Evolutionary conservation across 2,797 vertebrate genomes (phyloP), one percentile per base, ranked within the genome.

Genomic region (Diplodus puntazzo): DNA sequence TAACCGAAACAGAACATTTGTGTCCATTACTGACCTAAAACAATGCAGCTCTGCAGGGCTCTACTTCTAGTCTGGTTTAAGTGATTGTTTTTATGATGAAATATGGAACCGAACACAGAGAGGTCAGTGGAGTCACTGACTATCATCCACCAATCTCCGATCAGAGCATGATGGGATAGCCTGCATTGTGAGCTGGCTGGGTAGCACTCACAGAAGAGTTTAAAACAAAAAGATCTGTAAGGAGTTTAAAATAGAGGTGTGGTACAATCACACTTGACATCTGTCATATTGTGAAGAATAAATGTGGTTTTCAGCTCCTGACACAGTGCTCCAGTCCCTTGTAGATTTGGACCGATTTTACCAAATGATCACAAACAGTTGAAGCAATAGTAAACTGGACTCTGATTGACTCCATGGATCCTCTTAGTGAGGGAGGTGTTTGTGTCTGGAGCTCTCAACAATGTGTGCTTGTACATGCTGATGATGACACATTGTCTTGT

Each of bases 1-100:
- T 10, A 39, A 39, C 9, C 34, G 34, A 87, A 64, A 71, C 21
- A 62, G 43, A 76, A 61, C 12, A 64, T 69, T 59, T 52, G 52
- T 82, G 55, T 65, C 1, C 10, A 21, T 81, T 63, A 69, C 71
- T 81, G 67, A 75, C 14, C 63, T 21, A 4, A 27, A 10, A 34
- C 69, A 73, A 55, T 48, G 5, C n/a, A 46, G 21, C 14, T 18
- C 4, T 45, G 17, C 11, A 21, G 18, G 2, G 18, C 13, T 42
- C 0, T 13, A 11, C 13, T 45, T 14, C 13, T 25, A 1, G 11
- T 48, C 13, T 13, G 13, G 21, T 17, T n/a, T 11, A 30, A 17
- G 17, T 16, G 27, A 20, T 45, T 16, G 34, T 39, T 39, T 39
- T 12, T 8, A 43, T 61, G 20, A 21, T 1, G 20, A 21, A 1